Percentiles rank a stretch among this genome's conserved stretches.
These are phyloP conservation scores for Drosophila willistoni DNA, from an alignment of 1,140 invertebrate species.

Conservation along the genomic window DNA sequence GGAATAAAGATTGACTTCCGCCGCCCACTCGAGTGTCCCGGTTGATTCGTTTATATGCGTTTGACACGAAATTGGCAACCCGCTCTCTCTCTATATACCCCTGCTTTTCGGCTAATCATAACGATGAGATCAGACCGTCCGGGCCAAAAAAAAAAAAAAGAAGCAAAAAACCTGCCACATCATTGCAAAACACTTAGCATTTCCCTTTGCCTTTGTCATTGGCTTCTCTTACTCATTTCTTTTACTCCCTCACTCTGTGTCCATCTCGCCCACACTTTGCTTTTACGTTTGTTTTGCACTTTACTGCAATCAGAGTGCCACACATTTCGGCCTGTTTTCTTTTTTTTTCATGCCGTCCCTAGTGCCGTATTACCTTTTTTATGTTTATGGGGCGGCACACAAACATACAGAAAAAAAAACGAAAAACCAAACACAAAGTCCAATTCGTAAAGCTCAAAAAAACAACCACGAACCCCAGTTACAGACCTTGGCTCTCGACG, in stretches of 20 bases:
- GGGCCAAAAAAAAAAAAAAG: conserved; percentile 9
- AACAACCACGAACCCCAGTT: conserved; percentile 26
- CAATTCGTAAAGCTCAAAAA: conserved; percentile 44
- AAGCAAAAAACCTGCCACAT: conserved; percentile 65
- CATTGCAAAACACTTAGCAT: conserved; percentile 60
- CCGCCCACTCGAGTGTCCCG: conserved; percentile 1
- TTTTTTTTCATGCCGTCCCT: conserved; percentile 42
- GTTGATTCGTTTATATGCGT: conserved; percentile 45
- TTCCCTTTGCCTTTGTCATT: conserved; percentile 47
- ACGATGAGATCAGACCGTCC: conserved; percentile 38
- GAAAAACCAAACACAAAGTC: conserved; percentile 27
- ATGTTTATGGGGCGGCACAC: conserved; percentile 67
- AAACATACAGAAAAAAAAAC: conserved; percentile 17
- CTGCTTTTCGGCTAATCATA: conserved; percentile 48
- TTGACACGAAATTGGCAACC: conserved; percentile 38
- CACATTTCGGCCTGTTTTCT: conserved; percentile 39
- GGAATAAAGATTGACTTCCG: conserved; percentile 45
- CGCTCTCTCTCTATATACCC: neutral
- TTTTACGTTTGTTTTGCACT: conserved; percentile 55
- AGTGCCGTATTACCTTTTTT: conserved; percentile 78
- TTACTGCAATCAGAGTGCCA: conserved; percentile 63
- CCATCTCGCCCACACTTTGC: conserved; percentile 12
- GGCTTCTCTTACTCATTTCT: neutral
- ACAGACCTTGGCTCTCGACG: conserved; percentile 22
- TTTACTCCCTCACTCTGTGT: neutral